phyloP scores from a whole-genome alignment of 1,140 invertebrate species.

The Psilanteris sp. region DNA sequence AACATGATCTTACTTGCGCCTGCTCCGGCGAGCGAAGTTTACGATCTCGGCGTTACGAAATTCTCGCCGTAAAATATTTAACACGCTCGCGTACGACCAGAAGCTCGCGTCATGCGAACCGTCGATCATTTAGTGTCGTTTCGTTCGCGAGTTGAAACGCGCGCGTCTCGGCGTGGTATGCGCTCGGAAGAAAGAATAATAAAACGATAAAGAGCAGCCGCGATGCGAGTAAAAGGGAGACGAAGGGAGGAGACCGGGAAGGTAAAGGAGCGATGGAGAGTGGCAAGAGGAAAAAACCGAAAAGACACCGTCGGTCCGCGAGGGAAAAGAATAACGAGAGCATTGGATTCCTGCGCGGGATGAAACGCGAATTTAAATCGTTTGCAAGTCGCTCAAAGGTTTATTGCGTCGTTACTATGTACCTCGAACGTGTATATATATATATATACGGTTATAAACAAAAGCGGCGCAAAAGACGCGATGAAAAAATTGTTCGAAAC shows the following conservation, averaged over 20 bases:
- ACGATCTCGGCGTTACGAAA: slow-evolving; percentile 37
- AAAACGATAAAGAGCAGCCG: slow-evolving; percentile 24
- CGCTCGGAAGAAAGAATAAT: slow-evolving; percentile 22
- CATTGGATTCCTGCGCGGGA: slow-evolving; percentile 41
- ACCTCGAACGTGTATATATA: too few species aligned
- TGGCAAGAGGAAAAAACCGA: too few species aligned
- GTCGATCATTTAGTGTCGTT: slow-evolving; percentile 47
- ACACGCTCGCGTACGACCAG: slow-evolving; percentile 26
- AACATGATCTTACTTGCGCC: slow-evolving; percentile 33
- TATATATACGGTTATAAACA: slow-evolving; percentile 44
- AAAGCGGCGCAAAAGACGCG: slow-evolving; percentile 16
- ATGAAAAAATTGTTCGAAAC: slow-evolving; percentile 21
- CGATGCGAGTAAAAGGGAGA: neutral
- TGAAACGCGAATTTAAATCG: slow-evolving; percentile 56
- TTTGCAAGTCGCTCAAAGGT: slow-evolving; percentile 49
- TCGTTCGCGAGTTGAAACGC: slow-evolving; percentile 26
- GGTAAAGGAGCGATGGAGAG: too few species aligned
- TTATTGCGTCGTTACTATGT: slow-evolving; percentile 61
- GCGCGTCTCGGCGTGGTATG: slow-evolving; percentile 17
- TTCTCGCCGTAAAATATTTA: slow-evolving; percentile 39
- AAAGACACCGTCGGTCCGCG: slow-evolving; percentile 9
- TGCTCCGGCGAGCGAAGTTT: slow-evolving; percentile 13
- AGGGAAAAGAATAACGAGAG: slow-evolving; percentile 47
- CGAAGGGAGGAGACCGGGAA: neutral
- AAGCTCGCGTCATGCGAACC: slow-evolving; percentile 24